phyloP scores from a whole-genome alignment of 2,797 vertebrate species.

The Neomorphus geoffroyi region DNA sequence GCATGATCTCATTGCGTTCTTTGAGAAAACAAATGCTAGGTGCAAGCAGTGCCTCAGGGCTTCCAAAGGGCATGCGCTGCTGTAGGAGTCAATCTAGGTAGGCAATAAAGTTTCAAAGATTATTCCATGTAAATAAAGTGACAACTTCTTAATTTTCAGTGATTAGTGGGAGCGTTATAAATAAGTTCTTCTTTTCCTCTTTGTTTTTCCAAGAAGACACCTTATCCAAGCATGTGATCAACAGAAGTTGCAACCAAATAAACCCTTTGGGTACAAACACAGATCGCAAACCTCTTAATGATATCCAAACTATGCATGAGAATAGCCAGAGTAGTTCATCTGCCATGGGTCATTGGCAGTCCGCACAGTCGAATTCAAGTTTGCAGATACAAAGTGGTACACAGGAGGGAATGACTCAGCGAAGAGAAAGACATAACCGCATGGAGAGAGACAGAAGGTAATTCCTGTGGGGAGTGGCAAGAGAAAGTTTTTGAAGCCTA shows the following conservation, averaged over 20 bases:
- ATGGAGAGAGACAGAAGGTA: conserved; percentile 85
- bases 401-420: conserved; percentile 73
- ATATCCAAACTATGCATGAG: conserved; percentile 67
- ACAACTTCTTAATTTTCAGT: neutral
- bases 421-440: conserved; percentile 88
- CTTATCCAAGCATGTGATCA: conserved; percentile 74
- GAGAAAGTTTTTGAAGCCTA: neutral
- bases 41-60: neutral
- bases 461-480: neutral
- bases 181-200: neutral
- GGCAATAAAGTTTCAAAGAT: neutral
- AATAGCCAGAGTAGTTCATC: conserved; percentile 12
- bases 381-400: conserved; percentile 43
- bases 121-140: neutral
- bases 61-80: neutral
- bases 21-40: neutral
- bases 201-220: conserved; percentile 75
- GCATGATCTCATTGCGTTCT: neutral
- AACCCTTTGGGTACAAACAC: conserved; percentile 49
- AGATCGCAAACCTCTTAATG: conserved; percentile 69
- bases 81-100: neutral
- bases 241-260: conserved; percentile 60
- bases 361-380: conserved; percentile 39
- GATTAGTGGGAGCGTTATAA: neutral
- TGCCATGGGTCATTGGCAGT: conserved; percentile 41